A percentile compares a stretch with the other conserved stretches of the same genome.
These are phyloP conservation scores for Drosophila parthenogenetica DNA, from an alignment of 2,888 invertebrate genomes.

Conservation along the genomic window DNA sequence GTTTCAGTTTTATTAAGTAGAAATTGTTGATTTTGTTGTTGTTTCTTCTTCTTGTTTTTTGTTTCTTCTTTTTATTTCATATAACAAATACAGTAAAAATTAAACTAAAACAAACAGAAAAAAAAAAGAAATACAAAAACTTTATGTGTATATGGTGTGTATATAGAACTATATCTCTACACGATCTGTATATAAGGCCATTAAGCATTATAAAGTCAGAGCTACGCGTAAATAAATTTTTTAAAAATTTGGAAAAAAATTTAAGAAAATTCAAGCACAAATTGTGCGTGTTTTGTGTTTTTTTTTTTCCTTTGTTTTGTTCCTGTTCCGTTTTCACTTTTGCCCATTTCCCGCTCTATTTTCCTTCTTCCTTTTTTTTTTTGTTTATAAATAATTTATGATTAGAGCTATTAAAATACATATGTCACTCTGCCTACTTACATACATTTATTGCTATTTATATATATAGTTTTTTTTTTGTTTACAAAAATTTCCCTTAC, in stretches of 20 bases:
- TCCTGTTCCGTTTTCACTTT: slow-evolving; percentile 4
- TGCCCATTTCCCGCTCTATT: background rate
- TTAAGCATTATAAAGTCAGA: slow-evolving; percentile 27
- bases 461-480: background rate
- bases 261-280: slow-evolving; percentile 11
- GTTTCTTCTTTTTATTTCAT: slow-evolving; percentile 43
- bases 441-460: slow-evolving; percentile 9
- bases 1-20: background rate
- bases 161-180: slow-evolving; percentile 10
- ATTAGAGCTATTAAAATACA: slow-evolving; percentile 42
- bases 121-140: slow-evolving; percentile 13
- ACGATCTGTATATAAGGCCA: slow-evolving; percentile 25
- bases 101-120: slow-evolving; percentile 29
- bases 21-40: background rate
- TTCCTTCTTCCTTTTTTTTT: slow-evolving; percentile 5
- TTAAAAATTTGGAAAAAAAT: background rate
- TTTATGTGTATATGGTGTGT: background rate
- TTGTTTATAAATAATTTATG: slow-evolving; percentile 52
- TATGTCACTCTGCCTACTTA: slow-evolving; percentile 34
- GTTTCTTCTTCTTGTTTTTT: slow-evolving; percentile 6
- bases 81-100: slow-evolving; percentile 35
- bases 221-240: slow-evolving; percentile 12
- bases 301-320: background rate
- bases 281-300: slow-evolving; percentile 4
- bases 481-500: slow-evolving; percentile 10